phyloP scores from a whole-genome alignment of 2,888 invertebrate genomes.

The Drosophila tripunctata region DNA sequence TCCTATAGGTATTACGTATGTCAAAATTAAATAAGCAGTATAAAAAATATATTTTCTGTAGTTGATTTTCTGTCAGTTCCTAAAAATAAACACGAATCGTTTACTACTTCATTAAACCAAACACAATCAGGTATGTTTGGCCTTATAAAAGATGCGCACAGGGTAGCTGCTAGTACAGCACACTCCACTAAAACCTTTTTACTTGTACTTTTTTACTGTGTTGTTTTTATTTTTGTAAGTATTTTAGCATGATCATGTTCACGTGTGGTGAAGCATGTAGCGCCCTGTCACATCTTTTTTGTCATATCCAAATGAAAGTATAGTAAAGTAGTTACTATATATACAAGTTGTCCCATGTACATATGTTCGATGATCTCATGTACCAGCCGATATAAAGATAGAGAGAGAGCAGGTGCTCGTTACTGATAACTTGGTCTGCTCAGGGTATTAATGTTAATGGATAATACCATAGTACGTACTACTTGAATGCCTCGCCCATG shows the following conservation, averaged over 20 bases:
- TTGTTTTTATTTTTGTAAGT: conserved; percentile 13
- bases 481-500: conserved; percentile 45
- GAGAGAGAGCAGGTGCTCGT: conserved; percentile 53
- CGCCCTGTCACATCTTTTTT: conserved; percentile 26
- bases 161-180: not conserved
- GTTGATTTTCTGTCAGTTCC: too few species aligned
- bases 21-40: too few species aligned
- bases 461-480: conserved; percentile 7
- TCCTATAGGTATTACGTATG: too few species aligned
- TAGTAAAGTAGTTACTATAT: too few species aligned
- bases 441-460: too few species aligned
- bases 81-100: too few species aligned
- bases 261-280: conserved; percentile 59
- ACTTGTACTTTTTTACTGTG: not conserved
- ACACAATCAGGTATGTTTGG: too few species aligned
- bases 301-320: not conserved
- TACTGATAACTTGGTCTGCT: conserved; percentile 18
- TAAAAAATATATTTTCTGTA: too few species aligned
- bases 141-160: too few species aligned
- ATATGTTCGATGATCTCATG: conserved; percentile 13
- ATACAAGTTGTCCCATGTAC: not conserved
- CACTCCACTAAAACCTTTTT: not conserved
- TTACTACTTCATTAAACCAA: too few species aligned
- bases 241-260: conserved; percentile 42
- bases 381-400: conserved; percentile 1